Conservation (phyloP, 2,888 invertebrate species). For the Mesochorus sp. region DNA sequence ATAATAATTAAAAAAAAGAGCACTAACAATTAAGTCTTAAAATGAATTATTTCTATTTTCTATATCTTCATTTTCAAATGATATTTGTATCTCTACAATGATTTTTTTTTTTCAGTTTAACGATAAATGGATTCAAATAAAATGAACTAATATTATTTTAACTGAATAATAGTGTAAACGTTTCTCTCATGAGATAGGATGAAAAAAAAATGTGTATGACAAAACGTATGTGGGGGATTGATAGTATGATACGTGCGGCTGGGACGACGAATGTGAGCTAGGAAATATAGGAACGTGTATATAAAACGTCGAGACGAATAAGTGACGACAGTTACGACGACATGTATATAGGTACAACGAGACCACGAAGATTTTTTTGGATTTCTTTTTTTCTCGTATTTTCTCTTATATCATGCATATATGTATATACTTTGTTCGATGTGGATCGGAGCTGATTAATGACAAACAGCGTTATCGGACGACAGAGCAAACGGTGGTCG, state of each 20-base stretch:
- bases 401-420: not conserved
- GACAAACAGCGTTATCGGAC: slow-evolving; percentile 63
- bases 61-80: no score
- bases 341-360: slow-evolving; percentile 26
- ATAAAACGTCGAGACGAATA: slow-evolving; percentile 44
- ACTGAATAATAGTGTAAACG: no score
- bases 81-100: no score
- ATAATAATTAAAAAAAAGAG: no score
- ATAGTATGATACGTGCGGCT: not conserved
- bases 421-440: slow-evolving; percentile 33
- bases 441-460: slow-evolving; percentile 66
- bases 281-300: slow-evolving; percentile 13
- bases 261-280: not conserved
- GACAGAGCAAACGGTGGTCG: slow-evolving; percentile 34
- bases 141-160: no score
- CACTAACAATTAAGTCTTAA: no score
- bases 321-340: slow-evolving; percentile 51
- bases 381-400: slow-evolving; percentile 32
- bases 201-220: slow-evolving; percentile 6
- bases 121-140: no score
- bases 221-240: slow-evolving; percentile 4
- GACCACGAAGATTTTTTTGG: slow-evolving; percentile 26
- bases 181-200: no score
- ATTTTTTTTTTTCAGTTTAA: no score
- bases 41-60: no score